phyloP scores from a whole-genome alignment of 2,113 vertebrate genomes.

The Cygnus atratus region DNA sequence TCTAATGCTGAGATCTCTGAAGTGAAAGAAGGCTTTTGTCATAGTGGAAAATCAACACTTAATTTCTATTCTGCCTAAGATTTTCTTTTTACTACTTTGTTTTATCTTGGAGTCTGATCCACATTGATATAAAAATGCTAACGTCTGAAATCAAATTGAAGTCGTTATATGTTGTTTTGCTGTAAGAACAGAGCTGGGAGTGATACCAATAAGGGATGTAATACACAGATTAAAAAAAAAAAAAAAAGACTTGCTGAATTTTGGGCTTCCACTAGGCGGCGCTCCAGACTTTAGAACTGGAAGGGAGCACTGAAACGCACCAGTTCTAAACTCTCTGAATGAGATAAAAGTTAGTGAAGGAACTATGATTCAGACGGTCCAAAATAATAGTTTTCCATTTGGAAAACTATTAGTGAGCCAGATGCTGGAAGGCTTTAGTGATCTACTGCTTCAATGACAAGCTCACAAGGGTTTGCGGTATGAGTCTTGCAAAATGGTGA shows the following conservation, averaged over 20 bases:
- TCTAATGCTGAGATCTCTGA: not conserved
- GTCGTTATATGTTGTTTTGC: not conserved
- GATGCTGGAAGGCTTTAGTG: not conserved
- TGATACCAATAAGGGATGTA: too few relatives aligned
- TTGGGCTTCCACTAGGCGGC: conserved; percentile 36
- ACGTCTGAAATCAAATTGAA: not conserved
- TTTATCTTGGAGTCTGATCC: not conserved
- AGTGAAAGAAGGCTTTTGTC: not conserved
- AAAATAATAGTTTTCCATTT: not conserved
- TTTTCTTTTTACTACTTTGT: not conserved
- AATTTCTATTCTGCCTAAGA: not conserved
- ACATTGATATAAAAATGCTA: not conserved
- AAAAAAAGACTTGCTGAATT: not conserved
- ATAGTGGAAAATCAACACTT: not conserved
- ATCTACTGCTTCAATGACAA: not conserved
- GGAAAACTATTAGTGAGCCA: not conserved
- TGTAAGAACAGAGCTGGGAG: accelerated
- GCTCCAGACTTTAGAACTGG: not conserved
- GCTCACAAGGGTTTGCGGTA: accelerated
- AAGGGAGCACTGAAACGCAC: not conserved
- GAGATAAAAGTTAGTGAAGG: not conserved
- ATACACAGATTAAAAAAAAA: too few relatives aligned
- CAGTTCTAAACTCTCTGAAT: not conserved
- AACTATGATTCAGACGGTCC: not conserved
- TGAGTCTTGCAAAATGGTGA: not conserved